A percentile compares a stretch with the other conserved stretches of the same genome.
Evolutionary conservation across 2,888 invertebrate species (phyloP).

Genomic region (Odontothrips loti): DNA sequence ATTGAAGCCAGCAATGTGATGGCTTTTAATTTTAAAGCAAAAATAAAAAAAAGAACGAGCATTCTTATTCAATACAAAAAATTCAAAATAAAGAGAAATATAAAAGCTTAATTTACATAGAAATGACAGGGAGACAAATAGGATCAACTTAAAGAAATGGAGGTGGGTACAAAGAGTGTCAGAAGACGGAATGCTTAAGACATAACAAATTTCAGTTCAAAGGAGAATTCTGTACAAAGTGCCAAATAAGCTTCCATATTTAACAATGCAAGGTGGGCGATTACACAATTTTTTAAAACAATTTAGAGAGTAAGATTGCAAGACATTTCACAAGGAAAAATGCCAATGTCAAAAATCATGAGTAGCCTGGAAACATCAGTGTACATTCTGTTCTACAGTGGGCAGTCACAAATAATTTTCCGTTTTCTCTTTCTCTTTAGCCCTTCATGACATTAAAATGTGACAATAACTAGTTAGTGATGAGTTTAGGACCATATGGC

Average conservation of each 20-base stretch:
- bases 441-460: too few relatives aligned
- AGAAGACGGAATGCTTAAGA: neutral
- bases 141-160: neutral
- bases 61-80: neutral
- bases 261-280: neutral
- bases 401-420: too few relatives aligned
- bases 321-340: too few relatives aligned
- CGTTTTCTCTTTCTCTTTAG: too few relatives aligned
- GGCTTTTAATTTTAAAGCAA: too few relatives aligned
- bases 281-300: neutral
- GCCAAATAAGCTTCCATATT: constrained; percentile 3
- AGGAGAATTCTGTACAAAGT: neutral
- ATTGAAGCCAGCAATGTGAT: neutral
- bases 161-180: neutral
- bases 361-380: too few relatives aligned
- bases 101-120: neutral
- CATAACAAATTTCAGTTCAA: constrained; percentile 15
- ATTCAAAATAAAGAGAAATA: neutral
- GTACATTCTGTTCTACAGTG: too few relatives aligned
- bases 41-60: neutral
- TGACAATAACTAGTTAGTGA: too few relatives aligned
- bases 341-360: too few relatives aligned
- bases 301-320: too few relatives aligned
- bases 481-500: too few relatives aligned
- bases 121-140: neutral